A percentile compares a stretch with the other conserved stretches of the same genome.
Conservation (phyloP, 1,140 invertebrate species). For the Papilio polytes region DNA sequence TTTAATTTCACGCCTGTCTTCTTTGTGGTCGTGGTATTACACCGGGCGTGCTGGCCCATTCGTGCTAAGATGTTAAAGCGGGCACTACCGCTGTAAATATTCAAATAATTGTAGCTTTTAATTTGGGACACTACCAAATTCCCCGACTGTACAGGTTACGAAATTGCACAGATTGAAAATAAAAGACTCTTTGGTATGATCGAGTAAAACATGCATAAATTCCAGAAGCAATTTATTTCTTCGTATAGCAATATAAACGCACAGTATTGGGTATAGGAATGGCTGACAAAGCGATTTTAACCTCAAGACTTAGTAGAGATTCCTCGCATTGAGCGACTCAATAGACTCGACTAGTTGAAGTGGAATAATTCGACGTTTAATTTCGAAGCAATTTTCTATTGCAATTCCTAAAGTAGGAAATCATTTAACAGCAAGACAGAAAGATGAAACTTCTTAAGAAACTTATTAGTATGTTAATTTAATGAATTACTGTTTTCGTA, state of each 20-base stretch:
- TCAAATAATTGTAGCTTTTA: no score
- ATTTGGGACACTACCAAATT: no score
- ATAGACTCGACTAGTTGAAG: conserved; percentile 1
- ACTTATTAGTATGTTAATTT: background rate
- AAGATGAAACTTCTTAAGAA: background rate
- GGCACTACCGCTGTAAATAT: no score
- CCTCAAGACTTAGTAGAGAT: background rate
- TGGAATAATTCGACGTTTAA: conserved; percentile 15
- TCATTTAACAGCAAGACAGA: background rate
- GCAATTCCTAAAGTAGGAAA: background rate
- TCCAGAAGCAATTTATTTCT: background rate
- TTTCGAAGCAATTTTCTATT: conserved; percentile 2
- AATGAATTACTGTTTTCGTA: background rate
- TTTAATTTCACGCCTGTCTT: no score
- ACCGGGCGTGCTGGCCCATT: no score
- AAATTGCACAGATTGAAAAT: no score
- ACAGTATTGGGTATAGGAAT: background rate
- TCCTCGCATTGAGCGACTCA: background rate
- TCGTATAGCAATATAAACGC: background rate
- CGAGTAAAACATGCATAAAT: background rate
- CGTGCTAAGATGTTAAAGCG: no score
- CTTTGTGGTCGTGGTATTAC: no score
- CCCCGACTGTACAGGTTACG: no score
- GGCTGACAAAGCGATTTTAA: conserved; percentile 3
- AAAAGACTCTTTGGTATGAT: no score